Conservation (phyloP, 2,888 invertebrate species). For the Acheta domesticus region DNA sequence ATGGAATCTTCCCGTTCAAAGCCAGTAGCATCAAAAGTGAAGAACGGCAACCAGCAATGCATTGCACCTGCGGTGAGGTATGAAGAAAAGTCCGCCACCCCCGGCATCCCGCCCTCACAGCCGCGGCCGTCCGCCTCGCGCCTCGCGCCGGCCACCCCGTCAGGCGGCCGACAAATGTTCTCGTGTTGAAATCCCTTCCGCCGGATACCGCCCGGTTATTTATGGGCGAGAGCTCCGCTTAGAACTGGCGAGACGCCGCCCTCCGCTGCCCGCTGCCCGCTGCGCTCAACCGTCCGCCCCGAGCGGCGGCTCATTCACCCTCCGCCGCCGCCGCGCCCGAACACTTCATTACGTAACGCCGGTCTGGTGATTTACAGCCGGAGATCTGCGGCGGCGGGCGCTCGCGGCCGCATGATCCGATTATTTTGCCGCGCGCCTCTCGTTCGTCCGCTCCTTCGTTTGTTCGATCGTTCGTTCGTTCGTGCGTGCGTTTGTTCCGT, state of each 20-base stretch:
- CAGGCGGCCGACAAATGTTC: background rate
- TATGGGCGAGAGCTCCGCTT: constrained; percentile 18
- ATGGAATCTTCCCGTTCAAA: too few relatives aligned
- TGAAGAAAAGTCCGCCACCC: background rate
- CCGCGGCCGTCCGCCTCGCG: background rate
- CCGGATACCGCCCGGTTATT: constrained; percentile 18
- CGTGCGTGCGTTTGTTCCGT: too few relatives aligned
- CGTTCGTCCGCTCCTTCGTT: background rate
- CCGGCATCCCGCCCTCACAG: background rate
- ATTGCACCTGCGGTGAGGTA: background rate
- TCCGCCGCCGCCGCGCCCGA: background rate
- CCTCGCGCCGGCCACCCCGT: constrained; percentile 4
- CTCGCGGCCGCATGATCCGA: constrained; percentile 1
- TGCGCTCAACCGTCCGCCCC: background rate
- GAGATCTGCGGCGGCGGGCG: background rate
- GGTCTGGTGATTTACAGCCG: background rate
- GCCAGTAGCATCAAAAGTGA: too few relatives aligned
- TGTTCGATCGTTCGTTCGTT: too few relatives aligned
- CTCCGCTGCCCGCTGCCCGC: background rate
- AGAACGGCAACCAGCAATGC: too few relatives aligned
- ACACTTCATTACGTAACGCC: constrained; percentile 18
- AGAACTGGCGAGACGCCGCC: constrained; percentile 2
- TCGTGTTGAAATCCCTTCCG: constrained; percentile 18
- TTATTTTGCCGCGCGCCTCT: background rate
- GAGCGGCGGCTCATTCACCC: background rate